A percentile compares a stretch with the other conserved stretches of the same genome.
phyloP scores from a whole-genome alignment of 2,113 vertebrate species.

The Procavia capensis region DNA sequence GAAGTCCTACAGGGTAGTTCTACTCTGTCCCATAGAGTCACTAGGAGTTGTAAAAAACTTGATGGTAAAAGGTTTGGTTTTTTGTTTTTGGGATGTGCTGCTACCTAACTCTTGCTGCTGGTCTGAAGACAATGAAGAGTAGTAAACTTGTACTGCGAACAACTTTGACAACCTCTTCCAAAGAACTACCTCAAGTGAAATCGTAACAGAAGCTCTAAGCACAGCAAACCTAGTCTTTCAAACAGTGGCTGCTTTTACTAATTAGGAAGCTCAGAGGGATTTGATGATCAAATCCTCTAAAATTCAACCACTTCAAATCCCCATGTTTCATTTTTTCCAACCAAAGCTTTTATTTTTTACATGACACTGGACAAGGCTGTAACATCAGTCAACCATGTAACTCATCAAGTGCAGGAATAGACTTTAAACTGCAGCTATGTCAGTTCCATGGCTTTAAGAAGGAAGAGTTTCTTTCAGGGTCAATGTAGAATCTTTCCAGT shows the following conservation, averaged over 20 bases:
- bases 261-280: neutral
- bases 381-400: neutral
- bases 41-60: neutral
- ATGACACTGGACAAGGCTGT: neutral
- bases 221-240: neutral
- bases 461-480: neutral
- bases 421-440: neutral
- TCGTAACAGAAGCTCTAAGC: neutral
- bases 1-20: too few species aligned
- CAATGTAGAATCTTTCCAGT: neutral
- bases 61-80: neutral
- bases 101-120: neutral
- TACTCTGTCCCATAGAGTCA: too few species aligned
- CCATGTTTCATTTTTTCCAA: neutral
- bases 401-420: neutral
- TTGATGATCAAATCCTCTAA: neutral
- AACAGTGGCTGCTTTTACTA: neutral
- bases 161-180: neutral
- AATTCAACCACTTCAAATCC: neutral
- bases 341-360: slow-evolving; percentile 8
- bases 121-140: neutral
- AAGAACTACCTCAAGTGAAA: neutral
- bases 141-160: neutral
- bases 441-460: neutral
- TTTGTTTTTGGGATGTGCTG: neutral